Base-by-base conservation (phyloP, 2,888 invertebrate genomes). In the Patella pellucida region DNA sequence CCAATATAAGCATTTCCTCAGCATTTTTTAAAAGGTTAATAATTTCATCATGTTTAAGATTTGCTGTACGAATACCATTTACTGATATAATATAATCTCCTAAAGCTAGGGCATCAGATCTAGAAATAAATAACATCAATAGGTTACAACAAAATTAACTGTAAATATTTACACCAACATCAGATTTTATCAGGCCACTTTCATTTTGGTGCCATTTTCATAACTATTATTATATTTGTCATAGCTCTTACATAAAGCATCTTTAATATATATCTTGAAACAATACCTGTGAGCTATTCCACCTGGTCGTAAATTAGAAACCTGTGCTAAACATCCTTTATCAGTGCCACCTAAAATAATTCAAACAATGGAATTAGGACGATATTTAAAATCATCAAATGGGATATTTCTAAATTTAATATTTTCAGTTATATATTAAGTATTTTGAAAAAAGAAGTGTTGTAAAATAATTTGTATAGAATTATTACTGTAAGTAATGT, bases 51-150 rank as follows among this genome's bases (percentile, higher is more conserved):
- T 95, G 95, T 77, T 94, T 94, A 86, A 96, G 93, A 75, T 94
- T 93, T 15, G 94, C 93, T 0, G 95, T 95, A 73, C 94, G 94
- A 84, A 95, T 95, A 31, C 95, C 95, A 91, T 96, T 96, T 84
- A 96, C 94, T 87, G 95, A 94, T 90, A 95, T 93, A 80, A 96
- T 94, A 83, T 94, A 93, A 92, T 96, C 96, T 52, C 95, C 96
- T 5, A 95, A 94, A 78, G 94, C 94, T 82, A 96, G 91, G 56
- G 94, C 94, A 90, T 96, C 96, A n/a, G 95, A 94, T 84, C 94
- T 91, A 82, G 9, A 76, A 79, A 70, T 74, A 56, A 77, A 76
- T 16, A 71, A 68, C 9, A 51, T 51, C 52, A 51, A 27, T 52
- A 23, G 7, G 15, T n/a, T 5, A n/a, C 15, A 52, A 72, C 23